Base-by-base conservation (phyloP, 2,888 invertebrate species). In the Brachypalpus laphriformis region DNA sequence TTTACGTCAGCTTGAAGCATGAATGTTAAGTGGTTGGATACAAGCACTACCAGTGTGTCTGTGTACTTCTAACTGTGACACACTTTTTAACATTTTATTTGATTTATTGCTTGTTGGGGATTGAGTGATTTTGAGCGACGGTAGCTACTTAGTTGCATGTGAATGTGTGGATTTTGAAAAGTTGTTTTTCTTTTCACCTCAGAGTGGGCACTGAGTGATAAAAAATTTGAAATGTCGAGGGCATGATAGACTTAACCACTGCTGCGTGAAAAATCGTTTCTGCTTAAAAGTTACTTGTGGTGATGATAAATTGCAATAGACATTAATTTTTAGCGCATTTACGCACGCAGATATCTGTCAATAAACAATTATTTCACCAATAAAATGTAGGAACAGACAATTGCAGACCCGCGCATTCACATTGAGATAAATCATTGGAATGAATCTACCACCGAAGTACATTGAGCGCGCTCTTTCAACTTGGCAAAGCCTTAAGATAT, bases 11-110 rank as follows among this genome's bases (percentile, higher is more conserved):
- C 28, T 61, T 61, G 72, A 49, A 31, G 31, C 40, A 49, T 68
- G 76, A 66, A 76, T 76, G 49, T 51, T 68, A 76, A 76, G 76
- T 76, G 59, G 25, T 28, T 31, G 16, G 31, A 6, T 31, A 63
- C 3, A 51, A n/a, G 28, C 51, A 51, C n/a, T 51, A 34, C 5
- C 11, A 5, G 3, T 34, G 42, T 49, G n/a, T 34, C 31, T 45
- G 49, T 8, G 5, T 16, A 8, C 37, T 57, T 59, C 61, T 42
- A 54, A 18, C 56, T 57, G 63, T 76, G 63, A 78, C 78, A 78
- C 61, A 71, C 78, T 57, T 70, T 56, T 54, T 25, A 25, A 65
- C 34, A 45, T 76, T 51, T 76, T 51, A 9, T 47, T 66, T 49
- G 65, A 66, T 63, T 61, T 63, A 61, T 61, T 16, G 11, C 11